Evolutionary conservation across 1,140 invertebrate genomes (phyloP).

Genomic region (Trachymyrmex cornetzi): DNA sequence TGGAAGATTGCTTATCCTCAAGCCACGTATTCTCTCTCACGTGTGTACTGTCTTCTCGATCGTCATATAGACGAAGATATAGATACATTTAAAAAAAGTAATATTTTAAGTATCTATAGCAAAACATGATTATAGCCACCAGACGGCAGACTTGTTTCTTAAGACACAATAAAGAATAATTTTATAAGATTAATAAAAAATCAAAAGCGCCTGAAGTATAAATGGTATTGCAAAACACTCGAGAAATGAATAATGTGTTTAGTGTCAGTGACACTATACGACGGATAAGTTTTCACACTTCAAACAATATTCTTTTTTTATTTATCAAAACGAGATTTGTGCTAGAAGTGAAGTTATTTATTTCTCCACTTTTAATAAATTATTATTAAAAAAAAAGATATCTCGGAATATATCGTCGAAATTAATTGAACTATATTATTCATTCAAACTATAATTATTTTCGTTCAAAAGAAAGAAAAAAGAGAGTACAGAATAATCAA

Average conservation of each 20-base stretch:
- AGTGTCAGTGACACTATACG: neutral
- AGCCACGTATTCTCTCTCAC: constrained; percentile 80
- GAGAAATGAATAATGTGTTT: neutral
- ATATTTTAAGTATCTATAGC: neutral
- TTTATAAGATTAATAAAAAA: neutral
- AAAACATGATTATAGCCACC: neutral
- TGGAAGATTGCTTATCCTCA: constrained; percentile 80
- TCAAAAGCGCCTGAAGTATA: neutral
- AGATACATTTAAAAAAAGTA: neutral
- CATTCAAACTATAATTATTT: no score
- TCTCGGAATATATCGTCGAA: neutral
- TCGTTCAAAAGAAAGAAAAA: neutral
- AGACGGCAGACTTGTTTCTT: neutral
- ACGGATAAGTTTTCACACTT: constrained; percentile 2
- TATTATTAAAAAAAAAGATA: neutral
- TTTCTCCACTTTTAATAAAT: neutral
- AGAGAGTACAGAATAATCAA: neutral
- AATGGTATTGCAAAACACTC: neutral
- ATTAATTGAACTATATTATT: constrained; percentile 18
- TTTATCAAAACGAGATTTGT: constrained; percentile 18
- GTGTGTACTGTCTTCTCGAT: constrained; percentile 37
- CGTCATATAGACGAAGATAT: neutral
- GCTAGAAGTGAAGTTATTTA: neutral
- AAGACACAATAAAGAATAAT: neutral
- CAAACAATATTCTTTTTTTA: neutral